Evolutionary conservation across 2,888 invertebrate species (phyloP), one percentile per base, ranked within the genome.

Genomic region (Cheilosia vulpina): DNA sequence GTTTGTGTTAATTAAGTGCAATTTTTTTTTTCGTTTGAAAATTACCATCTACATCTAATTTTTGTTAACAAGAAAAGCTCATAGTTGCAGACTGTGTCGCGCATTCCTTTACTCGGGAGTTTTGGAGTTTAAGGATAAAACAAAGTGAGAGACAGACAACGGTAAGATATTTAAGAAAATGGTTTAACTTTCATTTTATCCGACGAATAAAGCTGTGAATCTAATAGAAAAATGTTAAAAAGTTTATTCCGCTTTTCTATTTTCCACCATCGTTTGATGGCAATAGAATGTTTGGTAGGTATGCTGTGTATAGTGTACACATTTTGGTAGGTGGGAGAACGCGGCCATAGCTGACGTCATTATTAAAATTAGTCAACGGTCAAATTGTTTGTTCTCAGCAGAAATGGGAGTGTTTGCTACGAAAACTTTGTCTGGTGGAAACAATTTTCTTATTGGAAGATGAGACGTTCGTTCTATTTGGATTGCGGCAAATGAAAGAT

Each of bases 1-100:
- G 77, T 87, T 87, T 82, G 87, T 87, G 87, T 81, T 87, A 87
- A 78, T 87, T 87, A 82, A 87, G 87, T 87, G 87, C 87, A 87
- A 77, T 81, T 87, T 85, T 81, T 75, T 47, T 71, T 78, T 77
- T 76, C 34, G 52, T 76, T 76, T 45, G 53, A 76, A 66, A 80
- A 80, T 72, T 72, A 77, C 66, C 76, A 66, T 72, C 58, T 34
- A 55, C 45, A 52, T 75, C 19, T 57, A 68, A 85, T 72, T 80
- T 66, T 47, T 52, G 43, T 24, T 24, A 47, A n/a, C 24, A 66
- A 76, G 55, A 80, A 85, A 85, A 85, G 80, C 76, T 85, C 62
- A 19, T 47, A 75, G 63, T 79, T 79, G 79, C 69, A 79, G 75
- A 79, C 79, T 58, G 68, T 78, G 68, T 78, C 78, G 34, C 81